Percentiles rank a stretch among this genome's conserved stretches.
These are phyloP conservation scores for Sycophaga agraensis DNA, from an alignment of 1,140 invertebrate species.

Conservation along the genomic window DNA sequence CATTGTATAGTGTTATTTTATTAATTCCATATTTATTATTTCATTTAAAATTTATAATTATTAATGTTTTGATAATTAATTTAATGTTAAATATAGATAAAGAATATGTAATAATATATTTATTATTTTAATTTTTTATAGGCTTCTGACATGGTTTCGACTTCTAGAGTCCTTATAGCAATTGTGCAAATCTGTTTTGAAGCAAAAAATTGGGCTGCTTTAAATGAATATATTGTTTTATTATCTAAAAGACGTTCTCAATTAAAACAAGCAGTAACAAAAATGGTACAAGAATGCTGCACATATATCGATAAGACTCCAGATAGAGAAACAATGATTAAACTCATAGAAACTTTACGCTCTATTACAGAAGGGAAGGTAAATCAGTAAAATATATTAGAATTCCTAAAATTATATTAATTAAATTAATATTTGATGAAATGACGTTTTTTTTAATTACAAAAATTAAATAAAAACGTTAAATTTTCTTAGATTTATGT, in stretches of 20 bases:
- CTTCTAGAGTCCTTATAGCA: conserved; percentile 88
- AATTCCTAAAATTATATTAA: no score
- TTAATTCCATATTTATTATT: not conserved
- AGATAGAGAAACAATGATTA: conserved; percentile 86
- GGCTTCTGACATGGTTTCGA: conserved; percentile 94
- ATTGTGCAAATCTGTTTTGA: conserved; percentile 95
- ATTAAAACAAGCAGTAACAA: conserved; percentile 95
- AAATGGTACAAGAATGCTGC: conserved; percentile 98
- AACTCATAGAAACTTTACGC: conserved; percentile 93
- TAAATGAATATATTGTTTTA: conserved; percentile 93
- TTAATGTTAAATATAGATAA: not conserved
- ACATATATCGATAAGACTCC: conserved; percentile 93
- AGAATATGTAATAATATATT: not conserved
- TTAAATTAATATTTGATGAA: not conserved
- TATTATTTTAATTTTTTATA: conserved; percentile 51
- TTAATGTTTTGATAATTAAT: not conserved
- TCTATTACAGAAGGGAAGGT: conserved; percentile 96
- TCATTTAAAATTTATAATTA: not conserved
- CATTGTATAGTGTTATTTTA: not conserved
- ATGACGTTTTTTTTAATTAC: conserved; percentile 1
- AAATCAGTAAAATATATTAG: conserved; percentile 34
- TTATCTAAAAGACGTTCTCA: conserved; percentile 94
- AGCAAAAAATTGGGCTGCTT: conserved; percentile 85
- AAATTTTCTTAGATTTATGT: conserved; percentile 83
- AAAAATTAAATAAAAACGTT: conserved; percentile 8